Evolutionary conservation across 2,113 vertebrate species (phyloP).

Genomic region (Calidris pygmaea): DNA sequence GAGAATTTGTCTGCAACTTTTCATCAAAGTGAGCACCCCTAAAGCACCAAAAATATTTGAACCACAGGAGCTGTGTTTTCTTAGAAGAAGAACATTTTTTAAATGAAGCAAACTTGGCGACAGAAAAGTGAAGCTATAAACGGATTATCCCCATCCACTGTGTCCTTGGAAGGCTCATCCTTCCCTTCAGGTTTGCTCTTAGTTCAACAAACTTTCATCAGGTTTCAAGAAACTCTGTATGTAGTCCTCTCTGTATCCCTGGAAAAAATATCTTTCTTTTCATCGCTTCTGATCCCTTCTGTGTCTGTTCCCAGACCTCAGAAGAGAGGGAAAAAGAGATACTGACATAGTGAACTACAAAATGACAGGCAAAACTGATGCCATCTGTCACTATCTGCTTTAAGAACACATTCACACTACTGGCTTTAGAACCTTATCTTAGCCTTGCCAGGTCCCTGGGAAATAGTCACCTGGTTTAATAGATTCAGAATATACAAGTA

Average conservation of each 20-base stretch:
- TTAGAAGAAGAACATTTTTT: not conserved
- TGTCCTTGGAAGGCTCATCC: not conserved
- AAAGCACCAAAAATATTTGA: constrained; percentile 9
- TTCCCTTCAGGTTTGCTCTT: not conserved
- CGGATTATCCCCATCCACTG: not conserved
- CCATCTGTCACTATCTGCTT: not conserved
- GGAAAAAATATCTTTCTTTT: not conserved
- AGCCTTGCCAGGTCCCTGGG: not conserved
- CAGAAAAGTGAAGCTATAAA: not conserved
- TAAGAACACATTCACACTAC: not conserved
- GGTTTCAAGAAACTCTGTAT: not conserved
- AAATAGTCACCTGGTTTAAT: not conserved
- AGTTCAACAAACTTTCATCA: not conserved
- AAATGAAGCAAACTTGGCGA: not conserved
- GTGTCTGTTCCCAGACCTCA: not conserved
- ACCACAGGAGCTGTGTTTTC: not conserved
- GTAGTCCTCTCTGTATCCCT: not conserved
- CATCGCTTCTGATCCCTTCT: not conserved
- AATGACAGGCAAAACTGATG: not conserved
- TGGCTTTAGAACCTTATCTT: not conserved
- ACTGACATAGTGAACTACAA: not conserved
- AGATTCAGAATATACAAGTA: not conserved
- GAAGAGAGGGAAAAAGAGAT: not conserved
- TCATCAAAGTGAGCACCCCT: not conserved
- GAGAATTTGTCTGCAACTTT: not conserved